These are phyloP conservation scores for Phaetusa simplex DNA, from an alignment of 2,113 vertebrate genomes.

Conservation along the genomic window DNA sequence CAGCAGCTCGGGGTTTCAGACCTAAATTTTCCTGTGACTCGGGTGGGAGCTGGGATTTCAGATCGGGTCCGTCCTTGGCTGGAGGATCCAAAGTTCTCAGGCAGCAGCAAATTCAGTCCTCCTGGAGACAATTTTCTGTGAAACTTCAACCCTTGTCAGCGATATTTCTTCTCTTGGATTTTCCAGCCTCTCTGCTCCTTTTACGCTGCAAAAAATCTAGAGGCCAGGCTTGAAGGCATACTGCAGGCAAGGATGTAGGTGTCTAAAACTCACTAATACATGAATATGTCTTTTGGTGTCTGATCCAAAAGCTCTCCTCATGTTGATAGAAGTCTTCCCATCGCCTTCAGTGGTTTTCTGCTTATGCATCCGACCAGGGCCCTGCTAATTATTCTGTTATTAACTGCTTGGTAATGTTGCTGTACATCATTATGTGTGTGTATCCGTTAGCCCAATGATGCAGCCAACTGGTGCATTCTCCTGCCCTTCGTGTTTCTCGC, in stretches of 20 bases:
- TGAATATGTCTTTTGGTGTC: background rate
- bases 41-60: background rate
- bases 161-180: background rate
- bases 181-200: background rate
- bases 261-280: background rate
- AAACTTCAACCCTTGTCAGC: background rate
- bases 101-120: background rate
- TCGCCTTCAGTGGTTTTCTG: background rate
- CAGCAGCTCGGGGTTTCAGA: background rate
- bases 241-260: background rate
- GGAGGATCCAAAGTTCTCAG: background rate
- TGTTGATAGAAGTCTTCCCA: background rate
- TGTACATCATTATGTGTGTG: background rate
- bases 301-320: background rate
- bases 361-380: fast-evolving
- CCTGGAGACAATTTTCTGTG: background rate
- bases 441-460: background rate
- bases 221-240: background rate
- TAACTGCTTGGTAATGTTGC: background rate
- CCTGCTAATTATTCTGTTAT: background rate
- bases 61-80: background rate
- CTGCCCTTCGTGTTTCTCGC: background rate
- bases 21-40: background rate
- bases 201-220: background rate
- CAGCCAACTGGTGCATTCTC: background rate